Percentiles rank a stretch among this genome's conserved stretches.
Evolutionary conservation across 2,113 vertebrate species (phyloP).

Genomic region (Podiceps cristatus): DNA sequence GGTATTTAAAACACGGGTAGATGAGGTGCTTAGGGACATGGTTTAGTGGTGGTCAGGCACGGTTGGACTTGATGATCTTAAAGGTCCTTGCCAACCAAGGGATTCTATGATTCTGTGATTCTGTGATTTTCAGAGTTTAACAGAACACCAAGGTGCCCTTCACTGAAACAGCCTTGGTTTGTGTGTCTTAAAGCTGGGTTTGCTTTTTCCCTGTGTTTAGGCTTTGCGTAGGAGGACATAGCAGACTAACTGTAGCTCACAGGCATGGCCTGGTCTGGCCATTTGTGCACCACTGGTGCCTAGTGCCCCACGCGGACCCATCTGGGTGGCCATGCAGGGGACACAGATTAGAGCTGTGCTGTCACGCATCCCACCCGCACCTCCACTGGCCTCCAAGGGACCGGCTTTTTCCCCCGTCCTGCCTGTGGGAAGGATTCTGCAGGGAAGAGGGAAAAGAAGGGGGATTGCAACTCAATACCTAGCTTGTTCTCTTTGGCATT

Average conservation of each 20-base stretch:
- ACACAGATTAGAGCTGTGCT: neutral
- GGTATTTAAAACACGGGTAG: too few relatives aligned
- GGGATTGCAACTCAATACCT: neutral
- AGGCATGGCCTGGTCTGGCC: rapidly evolving
- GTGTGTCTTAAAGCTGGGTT: rapidly evolving
- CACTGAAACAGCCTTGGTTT: neutral
- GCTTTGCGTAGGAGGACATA: rapidly evolving
- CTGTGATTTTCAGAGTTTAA: neutral
- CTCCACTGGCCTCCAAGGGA: neutral
- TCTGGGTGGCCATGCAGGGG: neutral
- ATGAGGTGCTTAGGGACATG: too few relatives aligned
- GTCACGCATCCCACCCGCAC: rapidly evolving
- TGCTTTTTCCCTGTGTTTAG: neutral
- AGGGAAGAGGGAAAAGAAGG: neutral
- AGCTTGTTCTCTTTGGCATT: neutral
- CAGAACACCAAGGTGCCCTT: neutral
- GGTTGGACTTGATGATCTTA: too few relatives aligned
- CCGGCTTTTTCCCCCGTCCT: neutral
- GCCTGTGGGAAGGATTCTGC: neutral
- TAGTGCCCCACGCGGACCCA: rapidly evolving
- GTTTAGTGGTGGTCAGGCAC: too few relatives aligned
- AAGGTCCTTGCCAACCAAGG: too few relatives aligned
- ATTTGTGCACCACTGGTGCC: rapidly evolving
- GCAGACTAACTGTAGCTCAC: neutral
- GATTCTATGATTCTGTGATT: too few relatives aligned